Evolutionary conservation across 2,797 vertebrate species (phyloP).

Genomic region (Sebastes dallii): DNA sequence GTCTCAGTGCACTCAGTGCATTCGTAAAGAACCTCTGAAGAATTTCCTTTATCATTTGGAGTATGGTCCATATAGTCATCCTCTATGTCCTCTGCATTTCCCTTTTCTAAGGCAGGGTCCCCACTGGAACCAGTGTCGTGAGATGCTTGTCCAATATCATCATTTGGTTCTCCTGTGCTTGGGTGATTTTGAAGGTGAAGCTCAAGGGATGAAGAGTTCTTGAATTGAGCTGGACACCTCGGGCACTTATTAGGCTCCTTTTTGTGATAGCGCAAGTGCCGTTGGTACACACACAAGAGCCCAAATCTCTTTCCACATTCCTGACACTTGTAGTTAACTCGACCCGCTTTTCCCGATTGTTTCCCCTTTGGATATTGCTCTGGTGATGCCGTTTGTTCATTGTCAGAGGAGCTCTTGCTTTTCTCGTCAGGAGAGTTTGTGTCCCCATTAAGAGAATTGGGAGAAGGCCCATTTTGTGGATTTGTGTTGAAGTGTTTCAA

Average conservation of each 20-base stretch:
- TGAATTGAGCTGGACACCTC: slow-evolving; percentile 75
- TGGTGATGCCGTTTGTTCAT: slow-evolving; percentile 36
- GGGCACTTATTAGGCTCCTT: slow-evolving; percentile 76
- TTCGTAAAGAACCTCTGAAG: slow-evolving; percentile 76
- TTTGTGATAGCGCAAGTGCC: slow-evolving; percentile 83
- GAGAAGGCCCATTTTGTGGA: slow-evolving; percentile 48
- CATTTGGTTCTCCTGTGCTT: slow-evolving; percentile 34
- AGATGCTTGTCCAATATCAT: slow-evolving; percentile 41
- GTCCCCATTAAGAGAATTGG: slow-evolving; percentile 28
- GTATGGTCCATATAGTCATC: slow-evolving; percentile 54
- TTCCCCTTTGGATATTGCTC: slow-evolving; percentile 50
- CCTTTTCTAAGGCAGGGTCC: slow-evolving; percentile 45
- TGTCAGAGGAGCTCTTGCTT: slow-evolving; percentile 49
- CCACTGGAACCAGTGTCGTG: slow-evolving; percentile 18
- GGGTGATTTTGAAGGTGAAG: slow-evolving; percentile 77
- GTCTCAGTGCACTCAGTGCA: slow-evolving; percentile 82
- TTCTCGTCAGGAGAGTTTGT: slow-evolving; percentile 39
- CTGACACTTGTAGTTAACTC: slow-evolving; percentile 80
- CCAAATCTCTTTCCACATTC: slow-evolving; percentile 85
- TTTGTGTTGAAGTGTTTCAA: slow-evolving; percentile 54
- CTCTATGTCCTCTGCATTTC: slow-evolving; percentile 56
- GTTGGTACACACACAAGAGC: slow-evolving; percentile 81
- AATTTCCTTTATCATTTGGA: slow-evolving; percentile 55
- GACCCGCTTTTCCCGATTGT: slow-evolving; percentile 56
- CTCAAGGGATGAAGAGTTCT: slow-evolving; percentile 70